phyloP scores from a whole-genome alignment of 23 tunicate genomes.

The Ascidia mentula region DNA sequence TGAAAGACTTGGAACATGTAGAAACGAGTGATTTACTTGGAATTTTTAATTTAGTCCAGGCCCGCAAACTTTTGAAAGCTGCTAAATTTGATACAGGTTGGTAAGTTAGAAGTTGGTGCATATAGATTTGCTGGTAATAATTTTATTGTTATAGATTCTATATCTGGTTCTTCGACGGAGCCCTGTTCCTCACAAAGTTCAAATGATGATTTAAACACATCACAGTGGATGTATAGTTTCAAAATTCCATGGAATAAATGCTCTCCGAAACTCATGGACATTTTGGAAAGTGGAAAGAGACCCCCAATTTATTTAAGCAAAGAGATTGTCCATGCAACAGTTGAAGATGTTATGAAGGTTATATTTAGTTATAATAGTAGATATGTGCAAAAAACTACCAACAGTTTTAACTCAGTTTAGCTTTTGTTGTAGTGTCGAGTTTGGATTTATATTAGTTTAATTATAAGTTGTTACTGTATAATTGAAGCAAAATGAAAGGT shows the following conservation, averaged over 20 bases:
- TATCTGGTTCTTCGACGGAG: background rate
- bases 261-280: background rate
- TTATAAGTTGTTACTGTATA: too few species aligned
- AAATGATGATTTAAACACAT: too few species aligned
- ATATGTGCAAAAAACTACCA: too few species aligned
- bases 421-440: too few species aligned
- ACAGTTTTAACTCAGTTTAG: too few species aligned
- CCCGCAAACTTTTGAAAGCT: background rate
- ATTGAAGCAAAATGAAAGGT: background rate
- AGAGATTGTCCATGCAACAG: background rate
- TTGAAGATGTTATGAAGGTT: background rate
- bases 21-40: background rate
- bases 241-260: background rate
- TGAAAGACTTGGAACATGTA: background rate
- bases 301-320: too few species aligned
- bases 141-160: background rate
- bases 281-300: too few species aligned
- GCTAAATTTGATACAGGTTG: background rate
- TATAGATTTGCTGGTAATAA: too few species aligned
- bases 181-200: too few species aligned
- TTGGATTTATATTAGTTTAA: too few species aligned
- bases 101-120: background rate
- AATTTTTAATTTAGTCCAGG: background rate
- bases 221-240: too few species aligned
- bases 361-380: background rate